phyloP scores from a whole-genome alignment of 1,140 invertebrate genomes.

The Bombyx mori region ASM3026992v2 NC_085112.1:5479001-5479500 shows the following conservation, averaged over 20 bases:
- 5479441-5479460: constrained; percentile 62
- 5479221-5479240: not conserved
- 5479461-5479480: constrained; percentile 30
- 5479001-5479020: too few species aligned
- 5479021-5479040: too few species aligned
- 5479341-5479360: constrained; percentile 62
- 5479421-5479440: constrained; percentile 71
- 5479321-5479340: constrained; percentile 56
- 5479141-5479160: too few species aligned
- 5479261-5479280: constrained; percentile 6
- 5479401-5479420: constrained; percentile 65
- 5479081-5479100: too few species aligned
- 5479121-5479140: too few species aligned
- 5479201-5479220: not conserved
- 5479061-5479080: too few species aligned
- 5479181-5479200: too few species aligned
- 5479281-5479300: constrained; percentile 21
- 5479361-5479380: constrained; percentile 68
- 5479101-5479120: too few species aligned
- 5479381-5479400: constrained; percentile 62
- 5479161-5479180: too few species aligned
- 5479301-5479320: constrained; percentile 42
- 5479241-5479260: not conserved
- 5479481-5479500: constrained; percentile 45
- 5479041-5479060: too few species aligned